Conservation (phyloP, 2,888 invertebrate species). For the Ectropis crepuscularia region DNA sequence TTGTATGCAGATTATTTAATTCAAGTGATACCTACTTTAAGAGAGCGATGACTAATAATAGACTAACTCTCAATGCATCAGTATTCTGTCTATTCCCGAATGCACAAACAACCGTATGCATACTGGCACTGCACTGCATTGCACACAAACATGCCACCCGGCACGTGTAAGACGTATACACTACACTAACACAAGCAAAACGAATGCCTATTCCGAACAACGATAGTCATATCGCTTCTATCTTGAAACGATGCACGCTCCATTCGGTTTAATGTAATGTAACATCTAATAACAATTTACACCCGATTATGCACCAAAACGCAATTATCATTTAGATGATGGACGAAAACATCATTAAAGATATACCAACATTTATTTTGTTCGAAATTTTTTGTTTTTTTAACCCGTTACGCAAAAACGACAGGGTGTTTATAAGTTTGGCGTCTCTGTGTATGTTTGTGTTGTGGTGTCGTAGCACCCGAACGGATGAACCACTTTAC, state of each 20-base stretch:
- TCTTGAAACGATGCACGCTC: conserved; percentile 31
- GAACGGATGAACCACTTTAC: no score
- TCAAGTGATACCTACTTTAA: not conserved
- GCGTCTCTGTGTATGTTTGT: no score
- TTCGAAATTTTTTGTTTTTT: no score
- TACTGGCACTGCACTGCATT: conserved; percentile 47
- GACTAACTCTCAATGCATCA: conserved; percentile 26
- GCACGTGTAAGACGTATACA: conserved; percentile 61
- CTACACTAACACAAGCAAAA: conserved; percentile 46
- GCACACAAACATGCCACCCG: conserved; percentile 53
- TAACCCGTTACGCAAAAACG: no score
- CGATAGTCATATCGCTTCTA: conserved; percentile 26
- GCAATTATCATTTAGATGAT: not conserved
- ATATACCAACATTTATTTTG: not conserved
- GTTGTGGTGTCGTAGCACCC: no score
- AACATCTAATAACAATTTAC: conserved; percentile 7
- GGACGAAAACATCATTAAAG: not conserved
- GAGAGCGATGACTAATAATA: conserved; percentile 20
- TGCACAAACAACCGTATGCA: conserved; percentile 48
- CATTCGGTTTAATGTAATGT: conserved; percentile 27
- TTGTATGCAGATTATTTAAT: no score
- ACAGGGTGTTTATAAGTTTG: no score
- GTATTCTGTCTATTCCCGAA: conserved; percentile 44
- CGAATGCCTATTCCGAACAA: conserved; percentile 43
- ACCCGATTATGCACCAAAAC: conserved; percentile 1